Conservation (phyloP, 2,113 vertebrate genomes). For the Apeltes quadracus region DNA sequence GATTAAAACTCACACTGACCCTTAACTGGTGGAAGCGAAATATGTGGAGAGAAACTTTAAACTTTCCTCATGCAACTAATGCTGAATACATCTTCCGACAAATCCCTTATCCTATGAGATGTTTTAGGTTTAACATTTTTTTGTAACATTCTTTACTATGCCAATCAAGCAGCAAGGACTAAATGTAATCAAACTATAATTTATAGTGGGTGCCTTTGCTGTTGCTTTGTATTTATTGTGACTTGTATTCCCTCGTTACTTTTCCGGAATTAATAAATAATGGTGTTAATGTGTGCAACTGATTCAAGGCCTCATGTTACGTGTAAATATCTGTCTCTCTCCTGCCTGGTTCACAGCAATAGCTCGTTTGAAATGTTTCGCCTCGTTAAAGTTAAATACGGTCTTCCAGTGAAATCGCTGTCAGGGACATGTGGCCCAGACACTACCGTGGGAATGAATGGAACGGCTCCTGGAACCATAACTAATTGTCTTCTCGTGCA, state of each 20-base stretch:
- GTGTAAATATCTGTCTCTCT: neutral
- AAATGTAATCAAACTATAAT: neutral
- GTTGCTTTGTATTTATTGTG: neutral
- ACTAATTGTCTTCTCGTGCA: neutral
- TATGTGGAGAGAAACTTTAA: neutral
- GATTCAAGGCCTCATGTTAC: neutral
- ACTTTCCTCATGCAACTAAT: neutral
- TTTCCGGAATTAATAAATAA: neutral
- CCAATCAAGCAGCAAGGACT: neutral
- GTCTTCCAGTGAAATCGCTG: neutral
- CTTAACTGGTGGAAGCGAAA: conserved; percentile 6
- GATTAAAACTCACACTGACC: conserved; percentile 8
- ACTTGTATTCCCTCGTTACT: too few relatives aligned
- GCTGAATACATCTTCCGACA: neutral
- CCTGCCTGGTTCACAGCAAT: neutral
- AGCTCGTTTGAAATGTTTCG: neutral
- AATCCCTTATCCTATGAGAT: neutral
- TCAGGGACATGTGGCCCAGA: neutral
- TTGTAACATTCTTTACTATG: neutral
- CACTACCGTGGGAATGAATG: neutral
- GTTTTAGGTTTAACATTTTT: neutral
- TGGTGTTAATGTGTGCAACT: neutral
- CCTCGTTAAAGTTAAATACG: neutral
- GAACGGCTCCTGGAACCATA: neutral
- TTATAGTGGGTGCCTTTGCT: neutral